phyloP scores from a whole-genome alignment of 1,140 invertebrate genomes.

The Drosophila ironensis region DNA sequence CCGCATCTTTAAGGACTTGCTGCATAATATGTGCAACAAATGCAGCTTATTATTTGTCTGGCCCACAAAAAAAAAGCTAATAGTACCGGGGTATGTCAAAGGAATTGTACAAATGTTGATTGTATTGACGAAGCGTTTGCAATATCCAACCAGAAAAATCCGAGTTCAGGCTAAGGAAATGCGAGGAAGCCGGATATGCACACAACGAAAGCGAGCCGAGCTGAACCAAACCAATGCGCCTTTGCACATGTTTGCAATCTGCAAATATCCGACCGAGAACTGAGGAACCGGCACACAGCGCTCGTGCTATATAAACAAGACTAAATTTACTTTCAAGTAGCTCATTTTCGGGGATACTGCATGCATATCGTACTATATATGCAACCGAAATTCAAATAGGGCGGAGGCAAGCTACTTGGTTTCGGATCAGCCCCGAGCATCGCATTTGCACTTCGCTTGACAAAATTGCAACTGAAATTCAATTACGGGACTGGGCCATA shows the following conservation, averaged over 20 bases:
- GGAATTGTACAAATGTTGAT: conserved; percentile 74
- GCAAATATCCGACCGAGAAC: conserved; percentile 52
- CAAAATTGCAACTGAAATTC: conserved; percentile 48
- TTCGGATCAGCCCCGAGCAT: conserved; percentile 35
- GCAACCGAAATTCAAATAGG: conserved; percentile 69
- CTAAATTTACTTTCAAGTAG: conserved; percentile 65
- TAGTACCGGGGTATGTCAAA: conserved; percentile 47
- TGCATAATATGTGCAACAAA: conserved; percentile 46
- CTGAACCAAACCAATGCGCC: conserved; percentile 31
- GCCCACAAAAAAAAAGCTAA: background rate
- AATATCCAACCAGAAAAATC: conserved; percentile 47
- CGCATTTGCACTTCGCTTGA: conserved; percentile 17
- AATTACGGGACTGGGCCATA: conserved; percentile 41
- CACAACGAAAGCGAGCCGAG: conserved; percentile 21
- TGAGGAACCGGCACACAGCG: conserved; percentile 5
- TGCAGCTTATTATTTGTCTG: conserved; percentile 61
- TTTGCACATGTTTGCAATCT: conserved; percentile 57
- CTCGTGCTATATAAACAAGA: conserved; percentile 54
- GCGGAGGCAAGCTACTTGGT: conserved; percentile 28
- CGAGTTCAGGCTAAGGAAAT: conserved; percentile 19
- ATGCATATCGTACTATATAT: conserved; percentile 18
- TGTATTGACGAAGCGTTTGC: conserved; percentile 57
- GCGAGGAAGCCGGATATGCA: conserved; percentile 68
- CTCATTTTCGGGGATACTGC: conserved; percentile 50
- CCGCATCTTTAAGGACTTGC: conserved; percentile 45